Base-by-base conservation (phyloP, 2,797 vertebrate genomes). In the Falco concolor region DNA sequence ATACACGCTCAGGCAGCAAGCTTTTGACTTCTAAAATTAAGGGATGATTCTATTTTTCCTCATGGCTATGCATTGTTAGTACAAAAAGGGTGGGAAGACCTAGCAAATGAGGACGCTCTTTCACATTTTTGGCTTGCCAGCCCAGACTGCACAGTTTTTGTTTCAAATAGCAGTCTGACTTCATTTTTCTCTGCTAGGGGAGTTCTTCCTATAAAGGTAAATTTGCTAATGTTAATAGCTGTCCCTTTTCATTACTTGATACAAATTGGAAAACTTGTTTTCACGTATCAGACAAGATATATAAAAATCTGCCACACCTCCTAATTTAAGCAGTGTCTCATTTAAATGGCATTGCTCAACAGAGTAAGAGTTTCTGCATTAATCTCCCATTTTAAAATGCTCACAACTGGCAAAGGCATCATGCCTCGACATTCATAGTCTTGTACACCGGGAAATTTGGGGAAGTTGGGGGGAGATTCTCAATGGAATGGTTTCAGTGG, bases 31-130 rank as follows among this genome's bases (percentile, higher is more conserved):
- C 38, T 85, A 32, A 69, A 83, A 34, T 2, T 3, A 38, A 36
- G 56, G 42, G 20, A 13, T 54, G 2, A 2, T 16, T 20, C 44
- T 34, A 50, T 12, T 18, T 6, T 19, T 8, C 56, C 38, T 38
- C 13, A 2, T 2, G 0, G 4, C 13, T 40, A 5, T 8, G 6
- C 9, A 27, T 12, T 50, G 32, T n/a, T 28, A 38, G 34, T 3
- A 49, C 44, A 59, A 53, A 73, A 52, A 40, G 7, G 5, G 11
- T 73, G 60, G 59, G 25, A 68, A 83, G 49, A 56, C 13, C 9
- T 28, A 38, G 30, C 14, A 84, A 75, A 45, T 8, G 27, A 34
- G 30, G 60, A 30, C 8, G 17, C 36, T 34, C 3, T 0, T 27
- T 70, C 25, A 70, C 15, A 32, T 5, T 44, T 42, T 50, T 40